Evolutionary conservation across 2,113 vertebrate species (phyloP), one percentile per base, ranked within the genome.

Genomic region (Origma solitaria): DNA sequence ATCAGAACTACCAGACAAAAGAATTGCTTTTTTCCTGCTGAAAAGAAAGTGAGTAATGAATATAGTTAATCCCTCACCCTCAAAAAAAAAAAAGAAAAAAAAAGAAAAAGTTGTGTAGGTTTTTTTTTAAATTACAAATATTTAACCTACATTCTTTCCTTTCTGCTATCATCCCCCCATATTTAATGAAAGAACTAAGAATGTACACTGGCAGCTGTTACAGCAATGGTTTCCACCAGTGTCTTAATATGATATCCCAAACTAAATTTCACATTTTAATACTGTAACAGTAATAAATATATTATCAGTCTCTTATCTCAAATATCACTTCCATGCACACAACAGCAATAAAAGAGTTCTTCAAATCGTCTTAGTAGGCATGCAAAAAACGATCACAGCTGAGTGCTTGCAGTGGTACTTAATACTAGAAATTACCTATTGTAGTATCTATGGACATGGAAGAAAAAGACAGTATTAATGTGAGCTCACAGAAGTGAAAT

Each of bases 201-300:
- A 35, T 10, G 9, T 2, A 1, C 30, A 58, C 12, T 27, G 12
- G 19, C 31, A 72, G 11, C 20, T 61, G 24, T 44, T 71, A 76
- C 12, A 79, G 15, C 6, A 1, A 83, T 73, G 19, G 13, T 57
- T 82, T 80, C 40, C n/a, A 68, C 8, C 18, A 64, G 4, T 50
- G 11, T 24, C 56, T 85, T 82, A 53, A 58, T 15, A 49, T 13
- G 15, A 69, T 79, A 86, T 45, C 11, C 19, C 13, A 45, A 92
- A 65, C 1, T 35, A 85, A 68, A 82, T 69, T 33, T 80, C 35
- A 73, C 10, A 65, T 85, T 88, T 88, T 82, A 93, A 45, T 86
- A 21, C 9, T 57, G 7, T 27, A 71, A 28, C 11, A 49, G 11
- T 47, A 76, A 3, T 72, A 79, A 84, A 68, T 31, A 7, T n/a